Evolutionary conservation across 2,888 invertebrate genomes (phyloP), one percentile per base, ranked within the genome.

Genomic region (Steromphala cineraria): DNA sequence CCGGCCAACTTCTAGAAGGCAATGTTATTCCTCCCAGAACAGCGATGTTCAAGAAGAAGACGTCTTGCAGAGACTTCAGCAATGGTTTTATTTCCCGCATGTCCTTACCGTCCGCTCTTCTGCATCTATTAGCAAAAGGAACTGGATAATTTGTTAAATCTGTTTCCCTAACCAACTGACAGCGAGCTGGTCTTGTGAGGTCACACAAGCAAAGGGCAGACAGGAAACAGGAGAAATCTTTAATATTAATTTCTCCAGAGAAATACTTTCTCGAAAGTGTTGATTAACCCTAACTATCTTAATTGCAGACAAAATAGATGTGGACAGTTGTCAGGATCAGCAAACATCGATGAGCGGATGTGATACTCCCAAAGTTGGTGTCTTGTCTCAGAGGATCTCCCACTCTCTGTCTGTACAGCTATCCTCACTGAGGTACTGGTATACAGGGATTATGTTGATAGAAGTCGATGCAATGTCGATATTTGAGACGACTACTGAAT

Each of bases 281-380:
- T 67, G 67, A 67, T 67, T 67, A 67, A 67, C 36, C 67, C 67
- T 67, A 67, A 67, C 24, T 67, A 28, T 28, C 31, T 67, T 67
- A 67, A 67, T 67, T 67, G 67, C 67, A 67, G 67, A 67, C 67
- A 31, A 67, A 67, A 67, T 67, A 36, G 67, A 67, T 67, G 24
- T 36, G 67, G 67, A 67, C 67, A 67, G 24, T 67, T 67, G 10
- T 31, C 67, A 31, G 17, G 28, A 36, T 28, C 13, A n/a, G 28
- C 17, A 67, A 67, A 67, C 36, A 67, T 67, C 31, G 31, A 28
- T 31, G 28, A 67, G 67, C 1, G 67, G 36, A 36, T 36, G 36
- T 36, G 36, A 36, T 36, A 36, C 36, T 36, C 36, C 36, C 36
- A 8, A 3, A 36, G 36, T 36, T 8, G 4, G 36, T 36, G 36